A percentile compares a stretch with the other conserved stretches of the same genome.
phyloP scores from a whole-genome alignment of 2,113 vertebrate species.

The Phylloscopus whistleri region DNA sequence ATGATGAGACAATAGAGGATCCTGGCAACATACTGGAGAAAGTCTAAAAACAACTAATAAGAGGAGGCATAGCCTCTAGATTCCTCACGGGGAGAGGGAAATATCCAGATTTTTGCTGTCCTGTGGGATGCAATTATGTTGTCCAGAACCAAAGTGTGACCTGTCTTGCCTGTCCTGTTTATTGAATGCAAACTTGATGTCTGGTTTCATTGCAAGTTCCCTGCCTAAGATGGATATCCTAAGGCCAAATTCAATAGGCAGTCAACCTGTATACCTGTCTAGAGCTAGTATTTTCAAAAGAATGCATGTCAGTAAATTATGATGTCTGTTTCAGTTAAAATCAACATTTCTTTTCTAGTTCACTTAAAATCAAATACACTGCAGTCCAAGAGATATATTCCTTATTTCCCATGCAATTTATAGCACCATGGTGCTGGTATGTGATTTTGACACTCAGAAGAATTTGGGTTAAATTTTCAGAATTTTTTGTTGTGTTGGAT shows the following conservation, averaged over 20 bases:
- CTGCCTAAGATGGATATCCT: conserved; percentile 48
- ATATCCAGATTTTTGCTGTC: conserved; percentile 44
- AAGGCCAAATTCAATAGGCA: conserved; percentile 70
- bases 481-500: background rate
- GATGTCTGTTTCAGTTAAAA: conserved; percentile 70
- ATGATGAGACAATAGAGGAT: background rate
- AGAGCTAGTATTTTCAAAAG: conserved; percentile 60
- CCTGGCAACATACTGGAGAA: background rate
- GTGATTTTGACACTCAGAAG: background rate
- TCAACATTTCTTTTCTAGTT: conserved; percentile 71
- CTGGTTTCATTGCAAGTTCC: conserved; percentile 61
- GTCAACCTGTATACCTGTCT: conserved; percentile 54
- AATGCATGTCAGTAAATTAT: conserved; percentile 62
- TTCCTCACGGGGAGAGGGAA: background rate
- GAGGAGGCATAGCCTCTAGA: conserved; percentile 18
- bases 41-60: conserved; percentile 28
- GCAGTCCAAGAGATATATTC: conserved; percentile 37
- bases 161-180: conserved; percentile 47
- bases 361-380: conserved; percentile 65
- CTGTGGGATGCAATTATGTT: conserved; percentile 69
- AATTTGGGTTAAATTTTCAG: background rate
- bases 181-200: conserved; percentile 59
- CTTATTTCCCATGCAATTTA: conserved; percentile 59
- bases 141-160: conserved; percentile 43
- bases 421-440: background rate